Conservation (phyloP, 1,140 invertebrate genomes). For the Rhyacophila brunnea region DNA sequence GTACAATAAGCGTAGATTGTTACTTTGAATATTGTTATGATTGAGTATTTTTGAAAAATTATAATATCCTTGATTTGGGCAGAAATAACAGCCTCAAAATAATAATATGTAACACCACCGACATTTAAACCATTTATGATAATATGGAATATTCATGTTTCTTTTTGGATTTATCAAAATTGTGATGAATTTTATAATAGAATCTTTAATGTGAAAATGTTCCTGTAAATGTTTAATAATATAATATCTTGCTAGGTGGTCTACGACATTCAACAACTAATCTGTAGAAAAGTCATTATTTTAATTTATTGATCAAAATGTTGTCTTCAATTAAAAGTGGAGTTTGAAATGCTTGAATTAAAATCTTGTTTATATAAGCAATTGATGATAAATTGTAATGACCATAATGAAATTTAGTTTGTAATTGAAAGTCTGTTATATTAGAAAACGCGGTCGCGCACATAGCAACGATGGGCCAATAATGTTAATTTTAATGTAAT, state of each 20-base stretch:
- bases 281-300: constrained; percentile 22
- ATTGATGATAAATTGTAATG: neutral
- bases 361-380: neutral
- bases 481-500: constrained; percentile 44
- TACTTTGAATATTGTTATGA: neutral
- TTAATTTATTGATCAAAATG: constrained; percentile 17
- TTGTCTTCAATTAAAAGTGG: neutral
- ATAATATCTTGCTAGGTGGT: constrained; percentile 9
- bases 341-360: neutral
- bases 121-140: neutral
- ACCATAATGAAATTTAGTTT: constrained; percentile 23
- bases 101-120: constrained; percentile 13
- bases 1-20: neutral
- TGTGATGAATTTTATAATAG: neutral
- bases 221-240: constrained; percentile 9
- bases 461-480: constrained; percentile 58
- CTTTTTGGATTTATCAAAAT: constrained; percentile 10
- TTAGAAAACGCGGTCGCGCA: constrained; percentile 57
- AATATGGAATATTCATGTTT: constrained; percentile 12
- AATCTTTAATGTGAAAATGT: constrained; percentile 13
- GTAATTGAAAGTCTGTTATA: constrained; percentile 34
- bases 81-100: constrained; percentile 17
- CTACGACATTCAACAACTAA: constrained; percentile 4
- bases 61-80: constrained; percentile 5
- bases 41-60: neutral